phyloP scores from a whole-genome alignment of 2,888 invertebrate species.

The Drosophila hawaiiensis region DNA sequence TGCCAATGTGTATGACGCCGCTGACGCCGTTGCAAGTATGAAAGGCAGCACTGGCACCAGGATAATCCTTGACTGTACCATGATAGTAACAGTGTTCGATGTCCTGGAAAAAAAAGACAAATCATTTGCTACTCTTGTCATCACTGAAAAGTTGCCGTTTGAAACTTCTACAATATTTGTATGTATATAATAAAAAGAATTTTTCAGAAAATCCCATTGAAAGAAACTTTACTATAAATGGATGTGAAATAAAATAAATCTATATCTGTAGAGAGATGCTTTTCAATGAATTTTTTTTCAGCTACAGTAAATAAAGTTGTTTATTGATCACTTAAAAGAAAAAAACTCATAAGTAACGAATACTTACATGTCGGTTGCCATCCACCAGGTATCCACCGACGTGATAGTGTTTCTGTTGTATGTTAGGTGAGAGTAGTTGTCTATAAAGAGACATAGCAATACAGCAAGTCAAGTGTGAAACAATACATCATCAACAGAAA shows the following conservation, averaged over 20 bases:
- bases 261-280: background rate
- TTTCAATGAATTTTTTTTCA: background rate
- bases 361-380: constrained; percentile 85
- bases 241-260: background rate
- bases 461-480: background rate
- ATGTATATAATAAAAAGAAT: background rate
- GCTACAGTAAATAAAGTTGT: background rate
- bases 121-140: background rate
- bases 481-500: background rate
- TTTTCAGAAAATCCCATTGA: background rate
- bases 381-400: constrained; percentile 90
- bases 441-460: constrained; percentile 86
- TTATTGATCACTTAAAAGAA: background rate
- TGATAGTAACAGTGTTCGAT: constrained; percentile 99
- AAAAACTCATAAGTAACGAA: background rate
- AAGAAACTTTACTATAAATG: too few relatives aligned
- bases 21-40: constrained; percentile 99
- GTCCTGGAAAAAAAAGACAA: constrained; percentile 87
- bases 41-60: constrained; percentile 97
- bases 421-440: constrained; percentile 96
- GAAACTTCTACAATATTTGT: background rate
- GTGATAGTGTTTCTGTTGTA: constrained; percentile 95
- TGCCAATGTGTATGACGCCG: constrained; percentile 98
- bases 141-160: background rate
- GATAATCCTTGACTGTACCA: constrained; percentile 98